Base-by-base conservation (phyloP, 2,888 invertebrate species). In the Stenodema calcarata region DNA sequence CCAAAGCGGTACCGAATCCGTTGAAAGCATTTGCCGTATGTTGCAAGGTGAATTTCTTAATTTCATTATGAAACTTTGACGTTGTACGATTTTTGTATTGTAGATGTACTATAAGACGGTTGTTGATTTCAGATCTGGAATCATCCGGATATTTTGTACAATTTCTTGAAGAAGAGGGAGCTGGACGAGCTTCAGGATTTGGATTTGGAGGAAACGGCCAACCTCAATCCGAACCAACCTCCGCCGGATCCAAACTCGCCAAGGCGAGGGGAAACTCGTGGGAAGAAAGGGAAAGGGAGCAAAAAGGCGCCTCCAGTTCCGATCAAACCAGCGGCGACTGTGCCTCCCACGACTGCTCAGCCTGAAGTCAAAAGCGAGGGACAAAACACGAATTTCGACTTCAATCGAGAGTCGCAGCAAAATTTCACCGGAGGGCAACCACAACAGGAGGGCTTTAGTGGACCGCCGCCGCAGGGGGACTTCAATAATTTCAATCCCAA, bases 21-120 rank as follows among this genome's bases (percentile, higher is more conserved):
- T 92, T 99, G 86, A 98, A 98, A 92, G 98, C 99, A 0, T 99
- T 99, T 91, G 98, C 99, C 27, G 98, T 99, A 87, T 99, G 99
- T 91, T 99, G 98, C 91, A 99, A 99, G 93, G 95, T 95, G 91
- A 7, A 7, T 35, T 7, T 35, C 4, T 35, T 35, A 2, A 35
- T 4, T 35, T 35, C 2, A 35, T 35, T 4, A 35, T 35, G 7
- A 35, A 35, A 35, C 7, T 4, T 35, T 4, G 35, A 35, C 7
- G 7, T 35, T 35, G 35, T 35, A 35, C 35, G 35, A 35, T 35
- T 35, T 35, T 35, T n/a, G n/a, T n/a, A n/a, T n/a, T n/a, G n/a
- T n/a, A n/a, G n/a, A n/a, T n/a, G n/a, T n/a, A n/a, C 35, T 35
- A 2, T 35, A 35, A 35, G 35, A 35, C 7, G 35, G 35, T 35